Base-by-base conservation (phyloP, 1,140 invertebrate species). In the Atopsyche davidsoni region DNA sequence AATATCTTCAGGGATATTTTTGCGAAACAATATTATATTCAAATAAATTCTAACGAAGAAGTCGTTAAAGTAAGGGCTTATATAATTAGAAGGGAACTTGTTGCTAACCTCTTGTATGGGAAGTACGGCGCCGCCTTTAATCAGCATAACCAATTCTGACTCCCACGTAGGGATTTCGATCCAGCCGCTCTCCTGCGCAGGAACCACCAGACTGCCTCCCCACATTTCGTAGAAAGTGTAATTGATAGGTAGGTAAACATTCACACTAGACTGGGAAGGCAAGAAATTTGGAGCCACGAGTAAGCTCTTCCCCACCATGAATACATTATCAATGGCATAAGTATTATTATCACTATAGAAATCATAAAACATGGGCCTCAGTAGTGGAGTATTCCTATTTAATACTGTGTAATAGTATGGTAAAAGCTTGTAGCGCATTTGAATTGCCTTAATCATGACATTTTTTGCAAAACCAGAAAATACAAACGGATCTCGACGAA, bases 361-460 rank as follows among this genome's bases (percentile, higher is more conserved):
- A 48, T 68, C 60, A 43, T 62, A 69, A 55, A 64, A 68, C 63
- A 69, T 65, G n/a, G 66, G 64, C 32, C 64, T 55, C n/a, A 66
- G 38, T 6, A 68, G 18, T 14, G 62, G 62, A 43, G 58, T 57
- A 2, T 51, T 47, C 9, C 45, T 52, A 21, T 42, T 53, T n/a
- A 69, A 25, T 14, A 64, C 44, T 6, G 59, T 63, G 43, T 60
- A 60, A 50, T 57, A 67, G 47, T 66, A 65, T 6, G 60, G 61
- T 25, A 59, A 10, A 2, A 67, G 47, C 16, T 24, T 59, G 14
- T 60, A 59, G 13, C 64, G 17, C 13, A 35, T 58, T 4, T 55
- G 31, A 0, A 65, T 48, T 1, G 58, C 55, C 10, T 53, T 50
- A 2, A 40, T 38, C 51, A 55, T 51, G 22, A 36, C 28, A 21